phyloP scores from a whole-genome alignment of 2,797 vertebrate species.

The Mormyrops attenuatus region DNA sequence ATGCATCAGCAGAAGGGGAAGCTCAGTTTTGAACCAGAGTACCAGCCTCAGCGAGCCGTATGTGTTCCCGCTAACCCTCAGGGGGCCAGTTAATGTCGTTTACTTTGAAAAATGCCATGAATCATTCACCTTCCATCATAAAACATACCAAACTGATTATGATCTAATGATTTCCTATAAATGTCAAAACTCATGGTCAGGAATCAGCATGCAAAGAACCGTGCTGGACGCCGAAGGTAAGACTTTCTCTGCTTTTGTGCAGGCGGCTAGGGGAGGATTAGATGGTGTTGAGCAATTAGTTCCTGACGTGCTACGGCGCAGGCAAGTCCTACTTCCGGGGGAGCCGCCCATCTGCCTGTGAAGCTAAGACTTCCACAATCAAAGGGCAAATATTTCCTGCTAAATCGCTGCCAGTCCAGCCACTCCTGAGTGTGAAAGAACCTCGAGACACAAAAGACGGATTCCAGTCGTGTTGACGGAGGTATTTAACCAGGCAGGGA shows the following conservation, averaged over 20 bases:
- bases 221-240: neutral
- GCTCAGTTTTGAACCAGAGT: neutral
- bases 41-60: neutral
- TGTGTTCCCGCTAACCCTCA: neutral
- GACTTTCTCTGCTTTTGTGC: neutral
- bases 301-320: conserved; percentile 1
- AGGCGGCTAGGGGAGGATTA: neutral
- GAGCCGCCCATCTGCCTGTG: neutral
- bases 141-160: neutral
- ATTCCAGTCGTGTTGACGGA: conserved; percentile 9
- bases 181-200: neutral
- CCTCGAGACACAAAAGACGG: conserved; percentile 17
- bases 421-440: conserved; percentile 23
- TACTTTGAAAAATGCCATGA: neutral
- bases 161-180: neutral
- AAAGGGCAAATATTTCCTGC: conserved; percentile 20
- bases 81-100: neutral
- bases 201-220: neutral
- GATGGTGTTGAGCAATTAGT: neutral
- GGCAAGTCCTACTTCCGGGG: neutral
- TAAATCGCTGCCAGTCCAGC: conserved; percentile 16
- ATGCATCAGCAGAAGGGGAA: neutral
- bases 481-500: neutral
- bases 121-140: neutral
- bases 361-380: conserved; percentile 13